These are phyloP conservation scores for Orientallactaga sibirica DNA, from an alignment of 2,797 vertebrate species.

Conservation along the genomic window DNA sequence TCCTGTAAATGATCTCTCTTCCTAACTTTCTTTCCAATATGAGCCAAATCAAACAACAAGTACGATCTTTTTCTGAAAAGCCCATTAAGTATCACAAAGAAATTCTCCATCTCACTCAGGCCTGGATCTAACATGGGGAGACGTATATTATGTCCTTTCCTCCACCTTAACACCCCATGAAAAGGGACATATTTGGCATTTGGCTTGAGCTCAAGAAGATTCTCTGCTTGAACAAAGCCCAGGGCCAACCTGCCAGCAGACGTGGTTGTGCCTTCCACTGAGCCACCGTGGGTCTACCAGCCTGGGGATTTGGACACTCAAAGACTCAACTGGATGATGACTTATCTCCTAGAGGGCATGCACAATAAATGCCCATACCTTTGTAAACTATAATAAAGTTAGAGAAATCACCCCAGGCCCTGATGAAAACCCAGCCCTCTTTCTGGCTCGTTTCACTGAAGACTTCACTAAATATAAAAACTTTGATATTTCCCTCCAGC, in stretches of 20 bases:
- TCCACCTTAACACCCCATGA: too few species aligned
- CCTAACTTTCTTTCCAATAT: too few species aligned
- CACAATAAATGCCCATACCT: not conserved
- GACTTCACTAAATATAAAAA: too few species aligned
- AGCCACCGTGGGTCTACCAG: not conserved
- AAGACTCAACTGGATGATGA: not conserved
- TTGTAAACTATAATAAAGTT: not conserved
- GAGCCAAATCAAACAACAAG: too few species aligned
- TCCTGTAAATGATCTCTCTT: too few species aligned
- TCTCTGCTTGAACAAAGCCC: not conserved
- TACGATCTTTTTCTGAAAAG: not conserved
- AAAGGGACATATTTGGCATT: not conserved
- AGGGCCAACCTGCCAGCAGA: too few species aligned
- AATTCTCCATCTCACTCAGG: not conserved
- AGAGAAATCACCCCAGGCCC: too few species aligned
- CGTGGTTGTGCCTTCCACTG: not conserved
- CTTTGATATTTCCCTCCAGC: too few species aligned
- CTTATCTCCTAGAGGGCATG: not conserved
- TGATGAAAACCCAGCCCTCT: not conserved
- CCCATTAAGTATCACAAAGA: not conserved
- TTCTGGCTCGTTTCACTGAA: too few species aligned
- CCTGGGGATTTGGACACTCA: not conserved
- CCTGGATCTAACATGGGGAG: not conserved
- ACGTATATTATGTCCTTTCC: too few species aligned
- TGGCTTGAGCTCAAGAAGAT: not conserved